Base-by-base conservation (phyloP, 2,797 vertebrate species). In the Galago senegalensis region DNA sequence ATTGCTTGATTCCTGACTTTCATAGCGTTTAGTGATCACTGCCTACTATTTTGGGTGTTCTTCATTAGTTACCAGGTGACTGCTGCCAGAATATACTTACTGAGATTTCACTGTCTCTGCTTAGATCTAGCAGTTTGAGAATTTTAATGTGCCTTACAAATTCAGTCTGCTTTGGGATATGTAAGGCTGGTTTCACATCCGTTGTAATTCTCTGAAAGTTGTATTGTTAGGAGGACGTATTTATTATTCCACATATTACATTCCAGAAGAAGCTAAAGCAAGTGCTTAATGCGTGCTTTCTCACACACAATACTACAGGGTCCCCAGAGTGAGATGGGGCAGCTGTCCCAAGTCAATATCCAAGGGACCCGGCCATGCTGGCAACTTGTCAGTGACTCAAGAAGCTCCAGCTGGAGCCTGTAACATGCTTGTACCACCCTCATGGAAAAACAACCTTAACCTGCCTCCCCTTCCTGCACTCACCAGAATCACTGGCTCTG, bases 251-350 rank as follows among this genome's bases (percentile, higher is more conserved):
- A 84, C 61, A 56, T 37, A 34, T 31, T 84, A 87, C 73, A 79
- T 97, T 90, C 87, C 84, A 95, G 85, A 93, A 60, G 20, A 94
- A 84, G 93, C 84, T 83, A 87, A 93, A 82, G 80, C 76, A 96
- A 89, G 63, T 94, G 53, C 86, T 79, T 86, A 88, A 17, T 53
- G 53, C 23, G 1, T 69, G 87, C n/a, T 93, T 96, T 92, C 91
- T 85, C 79, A 37, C 17, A 61, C 21, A 95, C 46, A 94, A 65
- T 93, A 65, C 34, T 79, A 56, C 53, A 87, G 8, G 60, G 87
- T 92, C 86, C 92, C 81, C 85, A 65, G 67, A 86, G 80, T 85
- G 61, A 89, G 84, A 95, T 82, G 75, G 83, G 83, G 93, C 95
- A 96, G 87, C 91, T 89, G 91, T 69, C 93, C 79, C 11, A 9